Conservation (phyloP, 2,797 vertebrate species). For the Oreochromis mossambicus region DNA sequence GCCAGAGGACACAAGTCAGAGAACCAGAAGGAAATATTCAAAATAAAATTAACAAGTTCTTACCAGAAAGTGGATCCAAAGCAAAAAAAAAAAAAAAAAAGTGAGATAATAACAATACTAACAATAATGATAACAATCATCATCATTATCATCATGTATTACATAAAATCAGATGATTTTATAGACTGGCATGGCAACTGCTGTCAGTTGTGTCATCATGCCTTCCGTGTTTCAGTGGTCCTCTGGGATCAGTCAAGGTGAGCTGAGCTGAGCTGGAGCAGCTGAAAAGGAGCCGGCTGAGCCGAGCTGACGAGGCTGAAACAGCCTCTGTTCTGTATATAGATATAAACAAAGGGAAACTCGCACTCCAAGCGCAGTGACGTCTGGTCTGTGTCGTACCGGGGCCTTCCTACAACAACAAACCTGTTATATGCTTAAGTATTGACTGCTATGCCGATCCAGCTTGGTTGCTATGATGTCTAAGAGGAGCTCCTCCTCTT, state of each 20-base stretch:
- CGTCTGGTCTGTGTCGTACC: neutral
- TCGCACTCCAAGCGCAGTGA: neutral
- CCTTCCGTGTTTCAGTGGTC: neutral
- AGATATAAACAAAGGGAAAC: neutral
- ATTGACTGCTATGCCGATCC: rapidly evolving
- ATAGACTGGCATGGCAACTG: neutral
- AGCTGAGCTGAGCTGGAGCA: neutral
- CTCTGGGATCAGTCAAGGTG: neutral
- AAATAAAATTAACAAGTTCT: neutral
- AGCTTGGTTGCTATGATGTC: neutral
- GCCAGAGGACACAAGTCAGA: neutral
- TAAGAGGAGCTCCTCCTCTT: neutral
- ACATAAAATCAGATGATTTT: neutral
- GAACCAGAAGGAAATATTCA: no score
- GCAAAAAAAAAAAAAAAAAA: neutral
- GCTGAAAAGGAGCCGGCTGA: neutral
- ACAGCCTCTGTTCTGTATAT: neutral
- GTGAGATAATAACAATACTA: neutral
- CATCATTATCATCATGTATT: neutral
- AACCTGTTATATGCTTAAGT: neutral
- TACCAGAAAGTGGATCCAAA: neutral
- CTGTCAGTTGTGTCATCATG: neutral
- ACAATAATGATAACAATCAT: neutral
- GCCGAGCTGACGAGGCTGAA: neutral
- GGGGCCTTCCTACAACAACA: neutral